Evolutionary conservation across 1,140 invertebrate species (phyloP), one percentile per base, ranked within the genome.

Genomic region (Hyphantria cunea): DNA sequence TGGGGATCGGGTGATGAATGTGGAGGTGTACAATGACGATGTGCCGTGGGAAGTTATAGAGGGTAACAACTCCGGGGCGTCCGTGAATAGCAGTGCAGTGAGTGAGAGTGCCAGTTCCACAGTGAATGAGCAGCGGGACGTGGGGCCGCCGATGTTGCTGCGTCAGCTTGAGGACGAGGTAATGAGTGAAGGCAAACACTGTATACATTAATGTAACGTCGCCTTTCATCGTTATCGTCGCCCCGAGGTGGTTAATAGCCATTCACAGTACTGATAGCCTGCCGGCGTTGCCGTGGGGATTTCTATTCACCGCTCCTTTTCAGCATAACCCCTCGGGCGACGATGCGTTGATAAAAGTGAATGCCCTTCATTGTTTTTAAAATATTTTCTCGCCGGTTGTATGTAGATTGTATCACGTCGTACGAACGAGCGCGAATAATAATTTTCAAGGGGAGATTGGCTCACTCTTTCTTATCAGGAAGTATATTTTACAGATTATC

Each of bases 271-370:
- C 75, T 78, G 79, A 78, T 79, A 78, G 79, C 71, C 76, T 76
- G 64, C 72, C 68, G 70, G 70, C 68, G 66, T 71, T 55, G 60
- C 69, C 70, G 58, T 53, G 62, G 73, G 72, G 74, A 64, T 70
- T 59, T 68, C 78, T 80, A 79, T 83, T 82, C 76, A 83, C 32
- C 41, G 63, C 50, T 68, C 55, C 78, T 68, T 80, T 85, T 80
- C 78, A 83, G 63, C 41, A 66, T 67, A 51, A 70, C 55, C 79
- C 79, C 74, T 81, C 69, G 60, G 66, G 81, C 78, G 76, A 68
- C 74, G 77, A 78, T 82, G 76, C 70, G 78, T 79, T 82, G 77
- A 86, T 86, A 84, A 84, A 80, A 77, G 76, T 82, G 80, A 78
- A 83, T 76, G 54, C 74, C 67, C 74, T 78, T 76, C 72, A 81